A percentile compares a stretch with the other conserved stretches of the same genome.
Conservation (phyloP, 2,113 vertebrate genomes). For the Macquaria ambigua region DNA sequence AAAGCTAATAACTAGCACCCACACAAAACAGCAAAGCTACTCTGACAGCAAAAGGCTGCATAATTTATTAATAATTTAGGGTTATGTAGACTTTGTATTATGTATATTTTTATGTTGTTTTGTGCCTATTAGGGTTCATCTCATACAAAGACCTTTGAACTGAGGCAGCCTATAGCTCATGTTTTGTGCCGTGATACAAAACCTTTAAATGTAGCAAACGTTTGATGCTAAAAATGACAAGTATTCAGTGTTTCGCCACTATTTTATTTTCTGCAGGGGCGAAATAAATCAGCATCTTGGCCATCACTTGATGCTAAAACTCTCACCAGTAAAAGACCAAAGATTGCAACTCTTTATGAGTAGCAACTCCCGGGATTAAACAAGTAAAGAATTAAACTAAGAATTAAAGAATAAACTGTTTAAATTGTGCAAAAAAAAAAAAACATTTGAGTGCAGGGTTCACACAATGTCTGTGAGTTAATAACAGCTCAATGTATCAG, state of each 20-base stretch:
- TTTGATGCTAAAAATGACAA: not conserved
- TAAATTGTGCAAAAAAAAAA: not conserved
- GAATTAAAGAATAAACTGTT: not conserved
- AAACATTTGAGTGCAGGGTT: not conserved
- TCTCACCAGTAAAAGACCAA: not conserved
- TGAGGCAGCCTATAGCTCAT: not conserved
- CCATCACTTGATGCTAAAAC: not conserved
- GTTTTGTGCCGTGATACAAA: not conserved
- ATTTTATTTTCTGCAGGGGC: not conserved
- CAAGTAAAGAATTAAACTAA: not conserved
- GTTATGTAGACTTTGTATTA: not conserved
- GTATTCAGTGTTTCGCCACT: not conserved
- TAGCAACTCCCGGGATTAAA: not conserved
- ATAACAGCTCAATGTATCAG: not conserved
- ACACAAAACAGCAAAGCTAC: conserved; percentile 36
- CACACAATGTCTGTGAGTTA: not conserved
- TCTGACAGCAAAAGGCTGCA: conserved; percentile 8
- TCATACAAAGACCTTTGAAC: not conserved
- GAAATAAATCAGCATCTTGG: conserved; percentile 5
- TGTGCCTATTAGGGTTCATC: not conserved
- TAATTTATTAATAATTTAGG: not conserved
- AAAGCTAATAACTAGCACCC: conserved; percentile 28
- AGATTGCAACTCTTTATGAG: not conserved
- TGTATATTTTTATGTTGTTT: no score
- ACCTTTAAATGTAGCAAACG: not conserved